phyloP scores from a whole-genome alignment of 2,797 vertebrate species.

The Chrysocyon brachyurus region DNA sequence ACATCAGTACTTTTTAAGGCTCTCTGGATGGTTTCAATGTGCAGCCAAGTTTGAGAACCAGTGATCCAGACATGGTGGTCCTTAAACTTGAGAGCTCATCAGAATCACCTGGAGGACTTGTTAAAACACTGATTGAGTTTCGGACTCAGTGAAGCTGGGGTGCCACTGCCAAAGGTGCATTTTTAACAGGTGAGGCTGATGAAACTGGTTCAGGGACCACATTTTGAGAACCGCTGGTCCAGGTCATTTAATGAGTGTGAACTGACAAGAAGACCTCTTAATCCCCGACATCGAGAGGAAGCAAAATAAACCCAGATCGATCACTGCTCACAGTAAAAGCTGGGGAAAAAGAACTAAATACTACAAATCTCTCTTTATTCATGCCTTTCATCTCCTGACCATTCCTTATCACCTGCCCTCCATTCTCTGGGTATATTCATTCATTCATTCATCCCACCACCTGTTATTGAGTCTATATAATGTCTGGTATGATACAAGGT shows the following conservation, averaged over 20 bases:
- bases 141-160: neutral
- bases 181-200: neutral
- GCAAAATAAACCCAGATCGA: neutral
- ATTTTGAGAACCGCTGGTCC: neutral
- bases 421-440: neutral
- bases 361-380: neutral
- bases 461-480: neutral
- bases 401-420: neutral
- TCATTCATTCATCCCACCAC: neutral
- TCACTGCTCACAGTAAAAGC: neutral
- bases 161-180: neutral
- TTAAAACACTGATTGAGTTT: neutral
- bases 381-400: neutral
- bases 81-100: neutral
- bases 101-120: neutral
- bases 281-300: neutral
- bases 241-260: neutral
- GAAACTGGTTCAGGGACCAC: neutral
- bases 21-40: neutral
- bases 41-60: conserved; percentile 22
- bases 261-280: neutral
- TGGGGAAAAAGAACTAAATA: neutral
- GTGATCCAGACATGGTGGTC: neutral
- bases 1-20: neutral
- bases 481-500: neutral